A percentile compares a stretch with the other conserved stretches of the same genome.
Conservation (phyloP, 2,113 vertebrate genomes). For the Pachypanchax playfairii region DNA sequence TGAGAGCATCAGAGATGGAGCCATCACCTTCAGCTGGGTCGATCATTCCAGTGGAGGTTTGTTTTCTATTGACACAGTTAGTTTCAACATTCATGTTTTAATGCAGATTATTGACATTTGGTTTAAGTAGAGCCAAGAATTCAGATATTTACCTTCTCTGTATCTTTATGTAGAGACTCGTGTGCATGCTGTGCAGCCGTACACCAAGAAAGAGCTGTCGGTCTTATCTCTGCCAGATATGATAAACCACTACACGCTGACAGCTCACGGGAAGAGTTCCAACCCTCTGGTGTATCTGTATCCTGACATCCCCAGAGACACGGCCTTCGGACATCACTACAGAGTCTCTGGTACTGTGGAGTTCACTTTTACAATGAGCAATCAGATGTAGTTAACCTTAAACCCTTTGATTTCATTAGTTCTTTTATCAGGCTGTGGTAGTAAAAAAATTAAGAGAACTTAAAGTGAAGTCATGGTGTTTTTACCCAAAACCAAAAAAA, state of each 20-base stretch:
- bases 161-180: slow-evolving; percentile 36
- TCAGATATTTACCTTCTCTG: too few relatives aligned
- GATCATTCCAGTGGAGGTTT: slow-evolving; percentile 81
- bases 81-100: too few relatives aligned
- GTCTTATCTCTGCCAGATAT: slow-evolving; percentile 83
- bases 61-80: too few relatives aligned
- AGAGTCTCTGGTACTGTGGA: slow-evolving; percentile 49
- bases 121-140: too few relatives aligned
- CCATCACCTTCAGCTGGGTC: slow-evolving; percentile 95
- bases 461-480: too few relatives aligned
- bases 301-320: slow-evolving; percentile 87
- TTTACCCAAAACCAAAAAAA: too few relatives aligned
- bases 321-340: slow-evolving; percentile 86
- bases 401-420: too few relatives aligned
- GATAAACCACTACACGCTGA: slow-evolving; percentile 87
- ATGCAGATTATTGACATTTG: too few relatives aligned
- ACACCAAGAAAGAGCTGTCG: slow-evolving; percentile 87
- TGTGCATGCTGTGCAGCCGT: slow-evolving; percentile 89
- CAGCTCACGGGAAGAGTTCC: slow-evolving; percentile 78
- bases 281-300: slow-evolving; percentile 91
- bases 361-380: too few relatives aligned
- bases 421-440: too few relatives aligned
- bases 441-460: too few relatives aligned
- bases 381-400: too few relatives aligned
- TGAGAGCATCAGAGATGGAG: slow-evolving; percentile 90